Percentiles rank a stretch among this genome's conserved stretches.
Conservation (phyloP, 2,113 vertebrate genomes). For the Sphaerodactylus townsendi region DNA sequence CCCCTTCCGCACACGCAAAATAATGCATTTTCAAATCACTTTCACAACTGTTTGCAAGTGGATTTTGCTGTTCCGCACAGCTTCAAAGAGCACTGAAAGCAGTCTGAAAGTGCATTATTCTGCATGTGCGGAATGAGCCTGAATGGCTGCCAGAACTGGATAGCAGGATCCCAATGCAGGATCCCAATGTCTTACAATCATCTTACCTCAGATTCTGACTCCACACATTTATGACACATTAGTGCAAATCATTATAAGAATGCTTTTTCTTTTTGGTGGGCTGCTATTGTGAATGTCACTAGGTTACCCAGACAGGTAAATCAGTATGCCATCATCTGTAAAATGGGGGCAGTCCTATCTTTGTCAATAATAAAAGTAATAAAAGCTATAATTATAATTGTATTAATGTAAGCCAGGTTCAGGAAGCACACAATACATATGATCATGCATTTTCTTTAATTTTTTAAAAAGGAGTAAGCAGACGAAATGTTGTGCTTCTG, state of each 20-base stretch:
- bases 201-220: background rate
- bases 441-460: constrained; percentile 79
- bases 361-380: background rate
- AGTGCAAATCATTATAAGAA: background rate
- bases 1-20: no score
- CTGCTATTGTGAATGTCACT: background rate
- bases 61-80: no score
- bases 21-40: no score
- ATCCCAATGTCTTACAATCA: no score
- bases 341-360: background rate
- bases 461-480: constrained; percentile 88
- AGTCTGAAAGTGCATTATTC: no score
- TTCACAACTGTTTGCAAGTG: no score
- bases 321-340: background rate
- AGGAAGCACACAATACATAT: constrained; percentile 24
- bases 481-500: constrained; percentile 72
- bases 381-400: background rate
- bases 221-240: background rate
- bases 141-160: background rate
- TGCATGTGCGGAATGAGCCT: no score
- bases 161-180: background rate
- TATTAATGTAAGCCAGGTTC: background rate
- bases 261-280: background rate
- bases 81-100: no score
- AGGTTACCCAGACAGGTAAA: background rate